phyloP scores from a whole-genome alignment of 2,797 vertebrate genomes.

The Leptoclinus maculatus region DNA sequence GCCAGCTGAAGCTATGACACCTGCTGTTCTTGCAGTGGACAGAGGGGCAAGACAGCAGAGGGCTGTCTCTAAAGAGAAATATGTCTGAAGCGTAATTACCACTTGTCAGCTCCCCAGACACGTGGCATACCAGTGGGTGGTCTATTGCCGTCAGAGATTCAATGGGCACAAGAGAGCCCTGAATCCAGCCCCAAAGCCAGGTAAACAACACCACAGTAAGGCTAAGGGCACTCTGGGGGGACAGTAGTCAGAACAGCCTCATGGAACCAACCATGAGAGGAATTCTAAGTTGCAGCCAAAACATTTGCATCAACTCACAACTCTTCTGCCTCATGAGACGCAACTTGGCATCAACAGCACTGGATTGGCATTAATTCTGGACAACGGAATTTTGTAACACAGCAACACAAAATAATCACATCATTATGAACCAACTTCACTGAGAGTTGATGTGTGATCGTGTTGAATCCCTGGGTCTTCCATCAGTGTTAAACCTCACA shows the following conservation, averaged over 20 bases:
- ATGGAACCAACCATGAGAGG: constrained; percentile 64
- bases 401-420: background rate
- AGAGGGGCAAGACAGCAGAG: constrained; percentile 42
- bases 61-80: constrained; percentile 64
- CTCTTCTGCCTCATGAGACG: background rate
- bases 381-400: background rate
- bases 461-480: background rate
- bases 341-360: background rate
- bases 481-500: background rate
- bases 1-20: constrained; percentile 42
- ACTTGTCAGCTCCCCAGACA: constrained; percentile 70
- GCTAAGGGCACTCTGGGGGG: constrained; percentile 71
- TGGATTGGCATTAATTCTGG: background rate
- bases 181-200: constrained; percentile 61
- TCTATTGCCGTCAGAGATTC: constrained; percentile 72
- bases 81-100: constrained; percentile 73
- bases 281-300: constrained; percentile 46
- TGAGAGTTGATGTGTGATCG: background rate
- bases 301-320: constrained; percentile 44
- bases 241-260: constrained; percentile 51
- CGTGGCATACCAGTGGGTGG: constrained; percentile 66
- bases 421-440: background rate
- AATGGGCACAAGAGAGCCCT: constrained; percentile 70
- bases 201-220: constrained; percentile 70
- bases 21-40: constrained; percentile 66